Conservation (phyloP, 2,797 vertebrate genomes). For the Pipistrellus kuhlii region DNA sequence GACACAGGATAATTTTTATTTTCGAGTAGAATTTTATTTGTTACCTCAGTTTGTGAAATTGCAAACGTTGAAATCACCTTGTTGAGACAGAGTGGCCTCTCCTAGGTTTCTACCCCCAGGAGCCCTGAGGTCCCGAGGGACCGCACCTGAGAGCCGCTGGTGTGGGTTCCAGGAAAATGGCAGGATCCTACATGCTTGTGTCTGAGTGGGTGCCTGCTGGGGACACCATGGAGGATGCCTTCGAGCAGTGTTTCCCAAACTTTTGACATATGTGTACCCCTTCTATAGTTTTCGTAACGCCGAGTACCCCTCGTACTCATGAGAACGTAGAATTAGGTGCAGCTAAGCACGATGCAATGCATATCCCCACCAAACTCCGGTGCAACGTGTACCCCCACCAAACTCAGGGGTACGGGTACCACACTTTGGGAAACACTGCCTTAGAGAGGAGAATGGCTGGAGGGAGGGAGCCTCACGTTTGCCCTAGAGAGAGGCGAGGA, state of each 20-base stretch:
- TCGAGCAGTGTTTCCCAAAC: no score
- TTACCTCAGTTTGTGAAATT: background rate
- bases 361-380: no score
- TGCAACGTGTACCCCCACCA: no score
- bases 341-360: no score
- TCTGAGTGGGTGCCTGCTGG: background rate
- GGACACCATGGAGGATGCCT: background rate
- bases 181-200: background rate
- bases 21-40: slow-evolving; percentile 25
- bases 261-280: no score
- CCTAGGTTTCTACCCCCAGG: background rate
- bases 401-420: no score
- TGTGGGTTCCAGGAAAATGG: background rate
- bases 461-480: background rate
- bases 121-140: background rate
- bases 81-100: background rate
- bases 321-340: no score
- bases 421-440: no score
- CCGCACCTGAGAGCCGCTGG: background rate
- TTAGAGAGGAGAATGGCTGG: background rate
- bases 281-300: no score
- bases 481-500: background rate
- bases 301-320: no score
- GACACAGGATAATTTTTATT: background rate
- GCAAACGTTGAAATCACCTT: background rate